Base-by-base conservation (phyloP, 2,113 vertebrate genomes). In the Egretta garzetta region DNA sequence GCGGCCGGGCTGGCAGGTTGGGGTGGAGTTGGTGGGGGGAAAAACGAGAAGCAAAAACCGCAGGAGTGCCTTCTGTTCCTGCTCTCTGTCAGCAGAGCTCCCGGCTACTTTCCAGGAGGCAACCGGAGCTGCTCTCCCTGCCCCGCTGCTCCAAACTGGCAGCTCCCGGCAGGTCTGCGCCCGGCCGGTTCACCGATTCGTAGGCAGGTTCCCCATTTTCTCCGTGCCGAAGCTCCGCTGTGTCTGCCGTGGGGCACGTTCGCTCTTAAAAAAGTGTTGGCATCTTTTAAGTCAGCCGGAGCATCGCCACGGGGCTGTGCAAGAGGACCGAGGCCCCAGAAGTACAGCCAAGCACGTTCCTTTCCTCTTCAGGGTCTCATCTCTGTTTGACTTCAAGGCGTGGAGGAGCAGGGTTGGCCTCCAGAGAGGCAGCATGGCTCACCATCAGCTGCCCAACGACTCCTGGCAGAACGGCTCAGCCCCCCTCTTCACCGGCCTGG, bases 401-500 rank as follows among this genome's bases (percentile, higher is more conserved):
- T 7, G 37, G 45, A 82, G 52, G 9, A 77, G 82, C 41, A 6
- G 12, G 50, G 2, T 4, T 0, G 0, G 58, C 53, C 15, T 3
- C 47, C 22, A 43, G 6, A 26, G 14, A 7, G 30, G 14, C 6
- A 7, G 49, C 68, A 98, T 95, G 95, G 77, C 92, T n/a, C 87
- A 35, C 32, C 16, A 27, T 3, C 91, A 55, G 56, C 77, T 79
- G 27, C 55, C 45, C 35, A 98, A 98, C 6, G 21, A 55, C 47
- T 97, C 98, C 41, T 93, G 94, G 90, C 94, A 86, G 37, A 98
- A 97, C 1, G 2, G 55, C 68, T 96, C 96, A 5, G 80, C 81
- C 28, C 59, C 97, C 6, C 71, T 98, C 37, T 99, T 99, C 91
- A 93, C 96, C 0, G 99, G 99, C 41, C 97, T 99, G 59, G 98